Conservation (phyloP, 1,140 invertebrate genomes). For the Wiebesia pumilae region DNA sequence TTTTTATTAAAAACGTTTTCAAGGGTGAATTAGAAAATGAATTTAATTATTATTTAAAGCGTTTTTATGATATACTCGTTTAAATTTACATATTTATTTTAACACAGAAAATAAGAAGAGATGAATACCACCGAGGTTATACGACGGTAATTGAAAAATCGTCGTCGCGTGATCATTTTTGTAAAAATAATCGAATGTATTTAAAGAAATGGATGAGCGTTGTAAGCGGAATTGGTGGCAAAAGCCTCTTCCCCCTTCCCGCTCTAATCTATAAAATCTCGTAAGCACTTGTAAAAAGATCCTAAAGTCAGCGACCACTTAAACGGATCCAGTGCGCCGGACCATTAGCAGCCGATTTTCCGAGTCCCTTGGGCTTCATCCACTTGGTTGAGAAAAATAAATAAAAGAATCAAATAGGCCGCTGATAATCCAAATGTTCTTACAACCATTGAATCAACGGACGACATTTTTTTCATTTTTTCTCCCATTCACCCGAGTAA, state of each 20-base stretch:
- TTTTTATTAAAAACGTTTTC: background rate
- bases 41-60: background rate
- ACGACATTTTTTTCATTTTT: background rate
- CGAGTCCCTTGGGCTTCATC: background rate
- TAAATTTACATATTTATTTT: background rate
- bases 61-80: background rate
- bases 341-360: background rate
- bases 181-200: background rate
- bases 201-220: background rate
- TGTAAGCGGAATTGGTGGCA: background rate
- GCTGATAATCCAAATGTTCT: background rate
- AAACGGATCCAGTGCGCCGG: background rate
- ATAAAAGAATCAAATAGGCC: background rate
- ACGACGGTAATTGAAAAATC: background rate
- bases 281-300: background rate
- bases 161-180: background rate
- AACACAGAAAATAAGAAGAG: background rate
- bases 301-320: background rate
- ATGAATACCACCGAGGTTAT: background rate
- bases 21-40: background rate
- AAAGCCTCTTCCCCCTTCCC: background rate
- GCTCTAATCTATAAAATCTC: background rate
- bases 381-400: background rate
- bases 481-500: slow-evolving; percentile 34
- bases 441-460: slow-evolving; percentile 5